Evolutionary conservation across 2,797 vertebrate genomes (phyloP).

Genomic region (Falco novaeseelandiae): DNA sequence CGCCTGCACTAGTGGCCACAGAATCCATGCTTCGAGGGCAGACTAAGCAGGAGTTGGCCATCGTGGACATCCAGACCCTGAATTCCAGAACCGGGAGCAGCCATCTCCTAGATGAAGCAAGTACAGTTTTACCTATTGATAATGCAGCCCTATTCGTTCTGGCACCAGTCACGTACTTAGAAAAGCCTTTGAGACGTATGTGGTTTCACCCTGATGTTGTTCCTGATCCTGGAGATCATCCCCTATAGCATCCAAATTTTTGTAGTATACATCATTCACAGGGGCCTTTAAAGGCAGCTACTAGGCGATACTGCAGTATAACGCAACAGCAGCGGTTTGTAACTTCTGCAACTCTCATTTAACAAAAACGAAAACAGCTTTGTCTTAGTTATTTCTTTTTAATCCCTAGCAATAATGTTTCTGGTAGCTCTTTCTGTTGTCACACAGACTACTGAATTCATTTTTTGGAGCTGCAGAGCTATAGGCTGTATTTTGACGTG

Average conservation of each 20-base stretch:
- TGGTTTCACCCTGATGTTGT: fast-evolving
- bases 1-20: fast-evolving
- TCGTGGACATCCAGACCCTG: background rate
- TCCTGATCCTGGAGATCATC: background rate
- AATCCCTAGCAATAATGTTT: background rate
- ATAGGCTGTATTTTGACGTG: background rate
- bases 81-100: background rate
- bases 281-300: background rate
- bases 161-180: background rate
- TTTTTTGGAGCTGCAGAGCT: background rate
- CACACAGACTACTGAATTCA: no score
- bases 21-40: fast-evolving
- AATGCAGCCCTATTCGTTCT: background rate
- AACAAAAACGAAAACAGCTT: background rate
- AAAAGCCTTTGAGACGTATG: background rate
- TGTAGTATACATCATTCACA: fast-evolving
- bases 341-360: background rate
- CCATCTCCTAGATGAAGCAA: background rate
- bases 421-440: background rate
- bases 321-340: background rate
- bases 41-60: background rate
- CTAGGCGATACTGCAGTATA: background rate
- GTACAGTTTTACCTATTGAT: background rate
- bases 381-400: background rate
- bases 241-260: background rate